A percentile compares a stretch with the other conserved stretches of the same genome.
These are phyloP conservation scores for Periplaneta americana DNA, from an alignment of 1,140 invertebrate genomes.

Conservation along the genomic window DNA sequence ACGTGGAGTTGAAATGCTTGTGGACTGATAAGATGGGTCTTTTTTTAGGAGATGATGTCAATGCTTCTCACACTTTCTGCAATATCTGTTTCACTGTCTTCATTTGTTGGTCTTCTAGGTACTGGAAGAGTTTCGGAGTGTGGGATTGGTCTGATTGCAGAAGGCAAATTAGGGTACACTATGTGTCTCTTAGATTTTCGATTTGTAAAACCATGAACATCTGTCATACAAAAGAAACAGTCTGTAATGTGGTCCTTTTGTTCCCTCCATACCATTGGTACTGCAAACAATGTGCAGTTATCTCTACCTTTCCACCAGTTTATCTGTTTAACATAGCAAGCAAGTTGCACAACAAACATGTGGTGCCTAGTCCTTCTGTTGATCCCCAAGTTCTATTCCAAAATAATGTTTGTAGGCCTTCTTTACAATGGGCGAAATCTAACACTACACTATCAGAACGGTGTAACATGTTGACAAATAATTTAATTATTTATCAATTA, in stretches of 20 bases:
- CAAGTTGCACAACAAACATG: not conserved
- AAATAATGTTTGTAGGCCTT: conserved; percentile 2
- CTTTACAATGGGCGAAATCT: not conserved
- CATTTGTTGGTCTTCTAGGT: not conserved
- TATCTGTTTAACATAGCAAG: not conserved
- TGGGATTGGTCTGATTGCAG: not conserved
- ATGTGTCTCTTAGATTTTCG: not conserved
- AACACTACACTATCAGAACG: no score
- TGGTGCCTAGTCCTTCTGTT: not conserved
- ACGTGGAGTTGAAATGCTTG: not conserved
- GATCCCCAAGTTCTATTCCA: not conserved
- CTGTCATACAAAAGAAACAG: not conserved
- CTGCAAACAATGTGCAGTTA: not conserved
- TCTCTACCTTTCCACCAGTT: not conserved
- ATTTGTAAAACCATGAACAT: not conserved
- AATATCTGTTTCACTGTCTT: no score
- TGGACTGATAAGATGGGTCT: no score
- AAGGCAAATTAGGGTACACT: not conserved
- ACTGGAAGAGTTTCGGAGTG: not conserved
- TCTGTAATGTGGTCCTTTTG: not conserved
- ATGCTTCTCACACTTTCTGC: not conserved
- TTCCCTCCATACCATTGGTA: no score
- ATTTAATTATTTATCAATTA: no score
- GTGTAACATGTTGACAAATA: no score
- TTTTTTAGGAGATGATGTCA: not conserved